Conservation (phyloP, 2,113 vertebrate species). For the Pygathrix nemaeus region DNA sequence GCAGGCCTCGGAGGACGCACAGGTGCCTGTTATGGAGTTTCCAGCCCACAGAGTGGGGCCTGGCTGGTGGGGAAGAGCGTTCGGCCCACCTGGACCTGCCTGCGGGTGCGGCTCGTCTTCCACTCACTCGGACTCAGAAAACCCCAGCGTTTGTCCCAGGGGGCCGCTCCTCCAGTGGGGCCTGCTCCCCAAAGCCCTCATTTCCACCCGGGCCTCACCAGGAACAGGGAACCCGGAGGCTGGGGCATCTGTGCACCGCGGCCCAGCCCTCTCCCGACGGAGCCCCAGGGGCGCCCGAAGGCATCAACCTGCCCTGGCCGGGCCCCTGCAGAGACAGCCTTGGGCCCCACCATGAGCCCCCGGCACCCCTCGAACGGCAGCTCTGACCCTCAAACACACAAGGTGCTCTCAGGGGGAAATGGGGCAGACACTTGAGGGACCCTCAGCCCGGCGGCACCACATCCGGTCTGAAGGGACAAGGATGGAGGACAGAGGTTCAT, state of each 20-base stretch:
- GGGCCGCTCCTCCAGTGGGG: neutral
- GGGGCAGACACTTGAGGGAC: neutral
- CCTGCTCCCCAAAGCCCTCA: neutral
- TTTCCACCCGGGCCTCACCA: neutral
- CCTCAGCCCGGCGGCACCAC: rapidly evolving
- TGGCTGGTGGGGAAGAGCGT: neutral
- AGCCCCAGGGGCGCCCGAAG: neutral
- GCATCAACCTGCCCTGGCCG: neutral
- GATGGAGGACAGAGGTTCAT: too few relatives aligned
- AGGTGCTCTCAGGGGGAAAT: neutral
- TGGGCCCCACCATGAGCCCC: too few relatives aligned
- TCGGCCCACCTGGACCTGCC: neutral
- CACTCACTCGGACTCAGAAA: neutral
- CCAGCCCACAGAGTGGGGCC: neutral
- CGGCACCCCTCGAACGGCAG: neutral
- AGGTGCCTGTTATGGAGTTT: neutral
- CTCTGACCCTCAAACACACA: neutral
- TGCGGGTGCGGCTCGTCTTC: neutral
- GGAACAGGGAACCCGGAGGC: neutral
- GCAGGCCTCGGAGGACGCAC: neutral
- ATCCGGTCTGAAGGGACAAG: neutral
- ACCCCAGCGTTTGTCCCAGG: neutral
- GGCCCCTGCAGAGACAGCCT: neutral
- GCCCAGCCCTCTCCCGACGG: neutral
- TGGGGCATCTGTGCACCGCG: neutral